A percentile compares a stretch with the other conserved stretches of the same genome.
These are phyloP conservation scores for Rhinophrynus dorsalis DNA, from an alignment of 2,797 vertebrate genomes.

Conservation along the genomic window DNA sequence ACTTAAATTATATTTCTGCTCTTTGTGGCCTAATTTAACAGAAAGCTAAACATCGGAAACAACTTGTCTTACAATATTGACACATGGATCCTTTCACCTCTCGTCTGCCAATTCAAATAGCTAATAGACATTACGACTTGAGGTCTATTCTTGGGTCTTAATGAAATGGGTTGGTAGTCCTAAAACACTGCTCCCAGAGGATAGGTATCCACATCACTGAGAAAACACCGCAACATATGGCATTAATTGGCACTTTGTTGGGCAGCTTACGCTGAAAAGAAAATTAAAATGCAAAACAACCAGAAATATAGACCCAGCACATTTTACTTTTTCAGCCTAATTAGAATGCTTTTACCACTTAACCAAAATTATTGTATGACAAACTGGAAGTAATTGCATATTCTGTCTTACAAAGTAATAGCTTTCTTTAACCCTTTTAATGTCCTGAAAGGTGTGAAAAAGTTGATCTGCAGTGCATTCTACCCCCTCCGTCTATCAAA, in stretches of 20 bases:
- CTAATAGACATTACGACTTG: slow-evolving; percentile 25
- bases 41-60: slow-evolving; percentile 19
- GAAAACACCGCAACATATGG: slow-evolving; percentile 25
- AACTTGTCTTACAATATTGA: slow-evolving; percentile 16
- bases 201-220: slow-evolving; percentile 19
- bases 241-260: slow-evolving; percentile 25
- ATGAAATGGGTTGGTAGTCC: slow-evolving; percentile 30
- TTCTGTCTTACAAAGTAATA: too few species aligned
- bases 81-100: slow-evolving; percentile 18
- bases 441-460: too few species aligned
- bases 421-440: too few species aligned
- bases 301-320: too few species aligned
- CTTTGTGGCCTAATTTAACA: slow-evolving; percentile 31
- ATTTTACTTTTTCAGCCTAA: neutral
- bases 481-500: too few species aligned
- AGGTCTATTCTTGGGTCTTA: slow-evolving; percentile 28
- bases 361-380: neutral
- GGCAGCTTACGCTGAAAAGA: neutral
- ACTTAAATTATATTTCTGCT: slow-evolving; percentile 28
- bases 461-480: too few species aligned
- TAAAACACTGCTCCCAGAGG: slow-evolving; percentile 11
- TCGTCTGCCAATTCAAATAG: slow-evolving; percentile 37
- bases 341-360: neutral
- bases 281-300: neutral
- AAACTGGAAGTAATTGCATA: neutral